These are phyloP conservation scores for Sminthopsis crassicaudata DNA, from an alignment of 2,113 vertebrate species.

Conservation along the genomic window DNA sequence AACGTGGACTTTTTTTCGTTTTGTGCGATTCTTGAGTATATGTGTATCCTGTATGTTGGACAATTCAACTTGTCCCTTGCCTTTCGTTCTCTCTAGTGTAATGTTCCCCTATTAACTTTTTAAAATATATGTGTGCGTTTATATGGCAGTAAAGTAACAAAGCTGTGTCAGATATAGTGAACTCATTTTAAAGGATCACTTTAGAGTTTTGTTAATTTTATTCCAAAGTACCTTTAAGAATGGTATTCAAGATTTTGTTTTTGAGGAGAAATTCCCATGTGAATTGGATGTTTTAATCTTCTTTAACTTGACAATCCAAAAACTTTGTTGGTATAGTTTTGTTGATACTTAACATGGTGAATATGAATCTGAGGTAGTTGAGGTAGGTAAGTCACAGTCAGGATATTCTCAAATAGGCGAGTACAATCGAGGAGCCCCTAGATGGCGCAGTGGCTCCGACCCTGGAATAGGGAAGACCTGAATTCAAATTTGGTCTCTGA, in stretches of 20 bases:
- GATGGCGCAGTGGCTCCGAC: too few relatives aligned
- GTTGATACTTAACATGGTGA: too few relatives aligned
- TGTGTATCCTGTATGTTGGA: neutral
- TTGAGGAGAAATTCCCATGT: conserved; percentile 11
- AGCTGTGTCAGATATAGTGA: neutral
- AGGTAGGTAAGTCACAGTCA: neutral
- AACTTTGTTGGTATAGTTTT: neutral
- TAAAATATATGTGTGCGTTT: neutral
- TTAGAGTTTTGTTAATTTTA: neutral
- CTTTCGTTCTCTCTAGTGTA: neutral
- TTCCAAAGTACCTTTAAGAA: neutral
- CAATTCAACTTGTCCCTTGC: neutral
- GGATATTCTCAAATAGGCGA: too few relatives aligned
- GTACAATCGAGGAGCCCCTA: too few relatives aligned
- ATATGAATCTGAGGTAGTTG: neutral
- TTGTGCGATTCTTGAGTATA: neutral
- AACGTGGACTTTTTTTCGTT: neutral
- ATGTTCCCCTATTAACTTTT: neutral
- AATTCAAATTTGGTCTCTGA: too few relatives aligned
- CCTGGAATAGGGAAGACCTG: too few relatives aligned
- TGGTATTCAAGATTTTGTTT: conserved; percentile 7
- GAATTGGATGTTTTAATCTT: conserved; percentile 1
- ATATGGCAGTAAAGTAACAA: conserved; percentile 13
- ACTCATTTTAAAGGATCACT: neutral
- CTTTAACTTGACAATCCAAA: conserved; percentile 25